Conservation (phyloP, 2,888 invertebrate genomes). For the Chydorus sphaericus region DNA sequence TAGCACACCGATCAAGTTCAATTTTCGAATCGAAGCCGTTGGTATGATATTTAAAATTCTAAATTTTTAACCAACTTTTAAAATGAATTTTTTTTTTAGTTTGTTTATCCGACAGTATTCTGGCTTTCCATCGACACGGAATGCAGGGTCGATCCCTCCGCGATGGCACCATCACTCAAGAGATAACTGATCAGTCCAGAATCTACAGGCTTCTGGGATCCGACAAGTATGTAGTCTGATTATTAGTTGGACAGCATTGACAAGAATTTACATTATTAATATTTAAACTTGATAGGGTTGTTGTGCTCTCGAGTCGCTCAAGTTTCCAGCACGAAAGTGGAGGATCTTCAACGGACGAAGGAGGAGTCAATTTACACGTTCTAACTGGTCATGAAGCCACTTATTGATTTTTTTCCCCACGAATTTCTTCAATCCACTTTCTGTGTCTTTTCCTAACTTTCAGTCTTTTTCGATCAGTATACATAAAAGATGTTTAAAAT, state of each 20-base stretch:
- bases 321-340: constrained; percentile 37
- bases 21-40: constrained; percentile 87
- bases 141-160: constrained; percentile 86
- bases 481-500: too few species aligned
- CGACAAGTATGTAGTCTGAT: constrained; percentile 65
- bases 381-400: constrained; percentile 93
- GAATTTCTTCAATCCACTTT: too few species aligned
- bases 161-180: constrained; percentile 88
- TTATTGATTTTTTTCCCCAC: constrained; percentile 43
- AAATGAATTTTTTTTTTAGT: constrained; percentile 38
- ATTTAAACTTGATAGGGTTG: constrained; percentile 46
- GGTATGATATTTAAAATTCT: constrained; percentile 41
- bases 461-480: too few species aligned
- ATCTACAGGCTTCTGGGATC: constrained; percentile 83
- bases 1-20: constrained; percentile 68
- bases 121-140: constrained; percentile 97
- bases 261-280: not conserved
- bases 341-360: constrained; percentile 59
- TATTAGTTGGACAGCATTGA: not conserved
- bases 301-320: constrained; percentile 78
- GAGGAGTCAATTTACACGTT: constrained; percentile 89
- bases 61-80: not conserved
- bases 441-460: too few species aligned
- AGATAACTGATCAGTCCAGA: constrained; percentile 83
- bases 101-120: constrained; percentile 85